Percentiles rank a stretch among this genome's conserved stretches.
These are phyloP conservation scores for Seriola dumerili DNA, from an alignment of 2,113 vertebrate species.

Conservation along the genomic window DNA sequence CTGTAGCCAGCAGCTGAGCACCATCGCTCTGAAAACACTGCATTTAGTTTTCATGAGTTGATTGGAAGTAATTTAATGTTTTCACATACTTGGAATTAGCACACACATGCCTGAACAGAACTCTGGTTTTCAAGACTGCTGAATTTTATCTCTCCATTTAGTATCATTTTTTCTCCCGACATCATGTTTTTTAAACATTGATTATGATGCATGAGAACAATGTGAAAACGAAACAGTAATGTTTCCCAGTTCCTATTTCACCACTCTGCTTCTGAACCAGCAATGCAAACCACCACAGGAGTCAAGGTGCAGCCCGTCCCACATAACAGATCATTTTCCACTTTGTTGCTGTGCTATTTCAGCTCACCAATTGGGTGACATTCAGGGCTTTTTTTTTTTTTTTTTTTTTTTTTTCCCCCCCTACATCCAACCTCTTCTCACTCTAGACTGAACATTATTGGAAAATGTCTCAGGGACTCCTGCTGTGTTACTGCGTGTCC, in stretches of 20 bases:
- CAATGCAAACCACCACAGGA: constrained; percentile 1
- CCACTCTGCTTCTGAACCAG: background rate
- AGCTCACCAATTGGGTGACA: constrained; percentile 8
- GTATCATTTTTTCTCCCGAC: background rate
- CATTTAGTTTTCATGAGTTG: background rate
- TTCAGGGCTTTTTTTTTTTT: background rate
- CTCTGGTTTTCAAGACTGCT: too few species aligned
- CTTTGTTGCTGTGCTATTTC: constrained; percentile 15
- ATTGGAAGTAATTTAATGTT: background rate
- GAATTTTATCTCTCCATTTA: background rate
- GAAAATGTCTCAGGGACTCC: constrained; percentile 36
- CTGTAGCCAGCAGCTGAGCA: background rate
- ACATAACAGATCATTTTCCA: constrained; percentile 24
- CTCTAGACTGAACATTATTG: constrained; percentile 18
- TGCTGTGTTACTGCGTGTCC: constrained; percentile 31
- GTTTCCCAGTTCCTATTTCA: background rate
- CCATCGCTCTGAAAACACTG: background rate
- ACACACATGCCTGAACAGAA: background rate
- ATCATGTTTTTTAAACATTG: background rate
- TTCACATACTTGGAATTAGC: background rate
- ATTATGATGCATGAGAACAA: background rate
- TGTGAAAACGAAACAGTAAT: background rate
- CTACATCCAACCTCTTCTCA: constrained; percentile 27
- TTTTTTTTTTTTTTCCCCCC: too few species aligned
- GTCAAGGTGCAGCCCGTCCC: background rate